Percentiles rank a stretch among this genome's conserved stretches.
These are phyloP conservation scores for Macaria liturata DNA, from an alignment of 2,888 invertebrate genomes.

Conservation along the genomic window DNA sequence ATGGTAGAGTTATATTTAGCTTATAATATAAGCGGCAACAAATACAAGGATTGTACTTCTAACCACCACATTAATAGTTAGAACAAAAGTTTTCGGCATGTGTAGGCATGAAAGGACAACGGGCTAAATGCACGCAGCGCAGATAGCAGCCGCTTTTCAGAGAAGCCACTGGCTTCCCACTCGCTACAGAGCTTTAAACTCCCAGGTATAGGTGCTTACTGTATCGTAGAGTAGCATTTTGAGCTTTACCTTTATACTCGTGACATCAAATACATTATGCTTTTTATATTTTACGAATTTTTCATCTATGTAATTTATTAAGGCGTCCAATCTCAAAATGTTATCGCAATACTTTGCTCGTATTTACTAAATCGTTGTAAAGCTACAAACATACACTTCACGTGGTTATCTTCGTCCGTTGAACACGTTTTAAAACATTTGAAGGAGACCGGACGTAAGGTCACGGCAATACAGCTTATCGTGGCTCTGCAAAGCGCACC, in stretches of 20 bases:
- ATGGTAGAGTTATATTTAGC: too few relatives aligned
- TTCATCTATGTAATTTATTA: too few relatives aligned
- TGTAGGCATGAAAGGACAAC: slow-evolving; percentile 31
- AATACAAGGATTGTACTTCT: too few relatives aligned
- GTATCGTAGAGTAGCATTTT: slow-evolving; percentile 46
- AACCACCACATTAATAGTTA: neutral
- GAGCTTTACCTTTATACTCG: slow-evolving; percentile 26
- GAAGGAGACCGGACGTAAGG: slow-evolving; percentile 48
- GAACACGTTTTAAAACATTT: slow-evolving; percentile 39
- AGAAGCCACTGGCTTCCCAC: slow-evolving; percentile 55
- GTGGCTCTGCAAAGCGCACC: slow-evolving; percentile 51
- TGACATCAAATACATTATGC: neutral
- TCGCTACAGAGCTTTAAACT: slow-evolving; percentile 55
- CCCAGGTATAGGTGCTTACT: slow-evolving; percentile 54
- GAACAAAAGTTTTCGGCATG: slow-evolving; percentile 47
- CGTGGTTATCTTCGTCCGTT: slow-evolving; percentile 24
- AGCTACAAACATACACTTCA: too few relatives aligned
- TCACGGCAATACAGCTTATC: slow-evolving; percentile 59
- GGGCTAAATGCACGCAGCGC: slow-evolving; percentile 40
- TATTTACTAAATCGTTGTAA: neutral
- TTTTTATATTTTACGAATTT: too few relatives aligned
- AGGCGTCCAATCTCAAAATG: too few relatives aligned
- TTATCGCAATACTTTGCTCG: too few relatives aligned
- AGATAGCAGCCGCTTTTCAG: slow-evolving; percentile 55
- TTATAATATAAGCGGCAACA: neutral